Evolutionary conservation across 2,113 vertebrate species (phyloP).

Genomic region (Mobula hypostoma): DNA sequence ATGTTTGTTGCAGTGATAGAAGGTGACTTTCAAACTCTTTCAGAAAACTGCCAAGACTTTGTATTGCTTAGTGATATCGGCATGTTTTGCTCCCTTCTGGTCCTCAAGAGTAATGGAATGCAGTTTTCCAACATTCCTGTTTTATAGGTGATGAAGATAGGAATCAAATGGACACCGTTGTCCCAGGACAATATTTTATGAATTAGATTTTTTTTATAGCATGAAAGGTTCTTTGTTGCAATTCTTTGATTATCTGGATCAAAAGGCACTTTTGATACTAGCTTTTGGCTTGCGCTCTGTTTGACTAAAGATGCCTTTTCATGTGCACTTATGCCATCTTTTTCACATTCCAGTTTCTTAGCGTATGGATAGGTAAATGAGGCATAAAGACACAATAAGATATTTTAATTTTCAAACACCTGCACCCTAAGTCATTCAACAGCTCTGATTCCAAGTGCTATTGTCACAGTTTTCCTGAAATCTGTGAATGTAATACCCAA

Average conservation of each 20-base stretch:
- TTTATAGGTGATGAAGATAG: slow-evolving; percentile 25
- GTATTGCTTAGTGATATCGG: neutral
- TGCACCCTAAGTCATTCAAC: neutral
- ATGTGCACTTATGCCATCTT: slow-evolving; percentile 28
- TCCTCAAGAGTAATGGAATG: neutral
- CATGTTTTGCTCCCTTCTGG: slow-evolving; percentile 9
- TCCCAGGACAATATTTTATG: slow-evolving; percentile 2
- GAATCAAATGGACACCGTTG: slow-evolving; percentile 4
- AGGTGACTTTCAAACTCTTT: neutral
- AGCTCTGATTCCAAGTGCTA: neutral
- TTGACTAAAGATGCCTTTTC: slow-evolving; percentile 34
- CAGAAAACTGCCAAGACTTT: neutral
- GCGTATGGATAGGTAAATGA: neutral
- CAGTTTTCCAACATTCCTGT: slow-evolving; percentile 21
- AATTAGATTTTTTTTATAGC: slow-evolving; percentile 14
- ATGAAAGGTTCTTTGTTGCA: slow-evolving; percentile 27
- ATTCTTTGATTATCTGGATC: slow-evolving; percentile 28
- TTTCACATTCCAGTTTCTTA: slow-evolving; percentile 27
- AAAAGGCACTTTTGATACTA: slow-evolving; percentile 31
- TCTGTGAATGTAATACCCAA: slow-evolving; percentile 16
- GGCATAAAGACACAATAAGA: neutral
- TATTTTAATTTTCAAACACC: neutral
- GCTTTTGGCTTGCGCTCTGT: neutral
- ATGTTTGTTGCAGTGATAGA: neutral
- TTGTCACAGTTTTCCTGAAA: neutral